Base-by-base conservation (phyloP, 2,113 vertebrate species). In the Verasper variegatus region DNA sequence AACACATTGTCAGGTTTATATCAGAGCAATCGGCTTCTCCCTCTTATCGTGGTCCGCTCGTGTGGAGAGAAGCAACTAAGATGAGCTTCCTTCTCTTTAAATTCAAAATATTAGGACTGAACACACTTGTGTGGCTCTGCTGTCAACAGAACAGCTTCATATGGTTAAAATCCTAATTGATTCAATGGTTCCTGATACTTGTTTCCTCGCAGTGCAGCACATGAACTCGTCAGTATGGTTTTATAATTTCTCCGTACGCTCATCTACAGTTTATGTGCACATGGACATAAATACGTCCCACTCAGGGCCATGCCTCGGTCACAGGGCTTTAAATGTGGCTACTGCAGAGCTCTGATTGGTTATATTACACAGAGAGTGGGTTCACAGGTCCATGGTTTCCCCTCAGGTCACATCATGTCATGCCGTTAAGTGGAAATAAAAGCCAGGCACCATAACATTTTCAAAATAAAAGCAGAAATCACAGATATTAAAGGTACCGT, bases 371-470 rank as follows among this genome's bases (percentile, higher is more conserved):
- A 78, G 23, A 79, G 63, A 79, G 63, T 76, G 76, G 74, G 40
- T 84, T 89, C 82, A 89, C 74, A 77, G 72, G 82, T 74, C 54
- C 40, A 83, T 75, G 69, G 59, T 76, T 88, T 74, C 58, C 57
- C 51, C 60, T 84, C 80, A 18, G 76, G 51, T 76, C 74, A 74
- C 51, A 56, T 84, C 80, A 15, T 76, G 37, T 74, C 74, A 76
- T 67, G 76, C 67, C 20, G 4, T 68, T 72, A 42, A 24, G 17
- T 40, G 20, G 51, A 47, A 68, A 18, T 31, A 69, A 58, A 75
- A 82, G 74, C 67, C 78, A 73, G 83, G 78, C 76, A 81, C 64
- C 23, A 31, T 21, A 58, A 27, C 17, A 10, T 56, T 26, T 45
- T 64, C 20, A 35, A 20, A 65, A n/a, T 65, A 57, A 74, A 77